Evolutionary conservation across 2,888 invertebrate species (phyloP).

Genomic region (Andricus quercusramuli): DNA sequence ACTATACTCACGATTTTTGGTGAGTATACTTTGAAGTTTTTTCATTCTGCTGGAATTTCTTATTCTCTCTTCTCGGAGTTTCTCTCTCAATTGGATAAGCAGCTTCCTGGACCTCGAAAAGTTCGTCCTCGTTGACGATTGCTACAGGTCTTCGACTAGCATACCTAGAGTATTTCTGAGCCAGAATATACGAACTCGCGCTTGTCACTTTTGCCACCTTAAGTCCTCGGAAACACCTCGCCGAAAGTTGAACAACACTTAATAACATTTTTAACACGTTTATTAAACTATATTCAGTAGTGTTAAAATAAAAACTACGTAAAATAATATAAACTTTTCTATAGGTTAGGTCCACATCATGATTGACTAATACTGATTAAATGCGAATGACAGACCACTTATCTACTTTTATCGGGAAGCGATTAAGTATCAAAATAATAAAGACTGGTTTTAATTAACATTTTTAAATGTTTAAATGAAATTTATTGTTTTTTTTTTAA

Average conservation of each 20-base stretch:
- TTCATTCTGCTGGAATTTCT: not conserved
- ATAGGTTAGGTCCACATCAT: not conserved
- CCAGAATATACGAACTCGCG: conserved; percentile 9
- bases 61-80: not conserved
- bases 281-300: not conserved
- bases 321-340: not conserved
- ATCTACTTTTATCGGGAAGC: not conserved
- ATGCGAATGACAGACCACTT: not conserved
- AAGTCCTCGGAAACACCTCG: conserved; percentile 14
- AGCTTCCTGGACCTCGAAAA: conserved; percentile 59
- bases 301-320: not conserved
- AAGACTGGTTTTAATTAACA: not conserved
- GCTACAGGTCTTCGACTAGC: conserved; percentile 80
- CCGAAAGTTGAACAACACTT: conserved; percentile 19
- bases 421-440: not conserved
- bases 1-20: not conserved
- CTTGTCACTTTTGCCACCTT: not conserved
- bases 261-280: conserved; percentile 4
- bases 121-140: conserved; percentile 80
- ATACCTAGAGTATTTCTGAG: conserved; percentile 76
- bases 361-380: not conserved
- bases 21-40: not conserved
- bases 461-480: not conserved
- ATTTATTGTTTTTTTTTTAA: not conserved
- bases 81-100: conserved; percentile 49